phyloP scores from a whole-genome alignment of 2,888 invertebrate genomes.

The Ectemnius continuus region DNA sequence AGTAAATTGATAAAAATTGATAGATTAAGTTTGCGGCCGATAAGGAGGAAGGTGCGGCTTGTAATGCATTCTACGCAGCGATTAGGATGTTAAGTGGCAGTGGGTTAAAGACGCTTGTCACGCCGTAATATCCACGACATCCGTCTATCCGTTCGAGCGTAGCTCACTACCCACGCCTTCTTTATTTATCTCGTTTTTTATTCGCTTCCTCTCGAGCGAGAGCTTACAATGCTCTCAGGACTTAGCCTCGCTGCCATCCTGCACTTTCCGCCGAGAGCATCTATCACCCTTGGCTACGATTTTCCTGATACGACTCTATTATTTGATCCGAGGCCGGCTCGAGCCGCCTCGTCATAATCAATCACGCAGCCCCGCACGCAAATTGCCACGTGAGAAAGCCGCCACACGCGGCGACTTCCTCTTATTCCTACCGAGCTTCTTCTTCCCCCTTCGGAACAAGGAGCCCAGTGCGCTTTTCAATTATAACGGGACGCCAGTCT shows the following conservation, averaged over 20 bases:
- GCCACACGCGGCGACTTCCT: neutral
- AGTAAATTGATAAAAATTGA: neutral
- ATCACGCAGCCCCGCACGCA: neutral
- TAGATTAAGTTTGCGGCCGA: neutral
- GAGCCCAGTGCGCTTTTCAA: neutral
- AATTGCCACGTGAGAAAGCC: slow-evolving; percentile 1
- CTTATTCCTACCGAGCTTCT: neutral
- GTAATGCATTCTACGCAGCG: slow-evolving; percentile 34
- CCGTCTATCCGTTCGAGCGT: slow-evolving; percentile 50
- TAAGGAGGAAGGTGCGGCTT: slow-evolving; percentile 13
- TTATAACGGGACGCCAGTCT: slow-evolving; percentile 2
- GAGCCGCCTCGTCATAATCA: slow-evolving; percentile 12
- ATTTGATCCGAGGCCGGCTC: slow-evolving; percentile 19
- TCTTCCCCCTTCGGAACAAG: too few species aligned
- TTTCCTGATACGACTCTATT: slow-evolving; percentile 28
- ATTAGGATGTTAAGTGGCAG: slow-evolving; percentile 56
- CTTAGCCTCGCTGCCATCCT: slow-evolving; percentile 53
- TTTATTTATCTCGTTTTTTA: slow-evolving; percentile 46
- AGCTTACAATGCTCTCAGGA: slow-evolving; percentile 61
- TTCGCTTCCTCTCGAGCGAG: slow-evolving; percentile 46
- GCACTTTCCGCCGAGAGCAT: slow-evolving; percentile 35
- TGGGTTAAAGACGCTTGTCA: slow-evolving; percentile 50
- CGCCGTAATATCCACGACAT: slow-evolving; percentile 43
- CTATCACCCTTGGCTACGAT: slow-evolving; percentile 38
- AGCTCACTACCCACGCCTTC: slow-evolving; percentile 49